phyloP scores from a whole-genome alignment of 2,113 vertebrate species.

The Siniperca knerii region DNA sequence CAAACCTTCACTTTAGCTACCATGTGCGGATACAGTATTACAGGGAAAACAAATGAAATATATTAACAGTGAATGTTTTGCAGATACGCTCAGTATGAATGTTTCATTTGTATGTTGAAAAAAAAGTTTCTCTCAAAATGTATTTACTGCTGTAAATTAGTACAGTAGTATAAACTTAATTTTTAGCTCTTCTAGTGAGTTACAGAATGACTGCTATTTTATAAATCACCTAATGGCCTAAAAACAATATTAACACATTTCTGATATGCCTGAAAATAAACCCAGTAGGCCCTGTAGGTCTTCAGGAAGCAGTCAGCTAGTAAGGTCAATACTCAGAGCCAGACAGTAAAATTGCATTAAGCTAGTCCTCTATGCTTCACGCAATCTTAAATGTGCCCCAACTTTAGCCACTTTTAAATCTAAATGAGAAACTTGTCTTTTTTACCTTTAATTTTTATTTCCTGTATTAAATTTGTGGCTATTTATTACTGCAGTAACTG shows the following conservation, averaged over 20 bases:
- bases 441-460: neutral
- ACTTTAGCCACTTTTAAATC: neutral
- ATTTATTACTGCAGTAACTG: slow-evolving; percentile 2
- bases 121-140: neutral
- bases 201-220: neutral
- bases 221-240: neutral
- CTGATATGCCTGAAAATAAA: neutral
- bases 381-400: neutral
- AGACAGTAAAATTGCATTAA: neutral
- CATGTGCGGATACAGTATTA: no score
- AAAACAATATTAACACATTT: neutral
- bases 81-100: no score
- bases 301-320: neutral
- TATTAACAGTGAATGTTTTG: no score
- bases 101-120: no score
- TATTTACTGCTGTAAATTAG: neutral
- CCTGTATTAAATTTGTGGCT: neutral
- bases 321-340: neutral
- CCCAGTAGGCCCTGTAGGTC: neutral
- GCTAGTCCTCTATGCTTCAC: neutral
- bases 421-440: neutral
- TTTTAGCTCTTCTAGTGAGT: neutral
- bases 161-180: neutral
- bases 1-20: no score
- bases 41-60: no score